These are phyloP conservation scores for Phylloscopus collybita DNA, from an alignment of 2,797 vertebrate species.

Conservation along the genomic window DNA sequence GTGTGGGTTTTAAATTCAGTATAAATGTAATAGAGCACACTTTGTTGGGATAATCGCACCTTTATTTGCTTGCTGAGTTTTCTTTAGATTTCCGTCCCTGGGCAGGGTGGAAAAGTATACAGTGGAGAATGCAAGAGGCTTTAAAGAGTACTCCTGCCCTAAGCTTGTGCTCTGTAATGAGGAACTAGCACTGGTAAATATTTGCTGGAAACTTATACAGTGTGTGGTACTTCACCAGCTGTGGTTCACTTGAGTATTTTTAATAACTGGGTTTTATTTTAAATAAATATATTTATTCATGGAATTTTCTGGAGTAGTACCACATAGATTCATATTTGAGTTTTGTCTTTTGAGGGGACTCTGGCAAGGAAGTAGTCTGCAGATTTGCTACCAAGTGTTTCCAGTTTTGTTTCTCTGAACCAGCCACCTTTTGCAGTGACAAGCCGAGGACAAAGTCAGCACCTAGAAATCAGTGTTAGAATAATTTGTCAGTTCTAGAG, in stretches of 20 bases:
- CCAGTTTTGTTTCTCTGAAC: background rate
- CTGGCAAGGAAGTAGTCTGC: background rate
- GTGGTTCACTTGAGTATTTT: background rate
- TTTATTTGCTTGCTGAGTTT: slow-evolving; percentile 63
- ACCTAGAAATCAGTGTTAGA: background rate
- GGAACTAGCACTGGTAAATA: background rate
- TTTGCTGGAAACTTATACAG: background rate
- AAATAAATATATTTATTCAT: background rate
- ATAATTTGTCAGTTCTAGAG: background rate
- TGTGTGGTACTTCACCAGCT: background rate
- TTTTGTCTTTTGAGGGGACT: background rate
- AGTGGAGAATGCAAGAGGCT: background rate
- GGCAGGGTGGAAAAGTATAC: background rate
- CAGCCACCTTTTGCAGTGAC: background rate
- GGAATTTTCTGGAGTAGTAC: background rate
- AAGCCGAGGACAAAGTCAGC: background rate
- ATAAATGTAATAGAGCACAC: slow-evolving; percentile 59
- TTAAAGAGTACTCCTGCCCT: background rate
- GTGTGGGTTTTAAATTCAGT: slow-evolving; percentile 43
- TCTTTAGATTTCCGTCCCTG: slow-evolving; percentile 34
- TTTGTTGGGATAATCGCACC: slow-evolving; percentile 40
- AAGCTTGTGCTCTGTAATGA: background rate
- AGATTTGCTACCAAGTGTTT: background rate
- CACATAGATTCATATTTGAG: background rate
- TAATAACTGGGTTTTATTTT: background rate